Base-by-base conservation (phyloP, 2,888 invertebrate genomes). In the Lasius platythorax region DNA sequence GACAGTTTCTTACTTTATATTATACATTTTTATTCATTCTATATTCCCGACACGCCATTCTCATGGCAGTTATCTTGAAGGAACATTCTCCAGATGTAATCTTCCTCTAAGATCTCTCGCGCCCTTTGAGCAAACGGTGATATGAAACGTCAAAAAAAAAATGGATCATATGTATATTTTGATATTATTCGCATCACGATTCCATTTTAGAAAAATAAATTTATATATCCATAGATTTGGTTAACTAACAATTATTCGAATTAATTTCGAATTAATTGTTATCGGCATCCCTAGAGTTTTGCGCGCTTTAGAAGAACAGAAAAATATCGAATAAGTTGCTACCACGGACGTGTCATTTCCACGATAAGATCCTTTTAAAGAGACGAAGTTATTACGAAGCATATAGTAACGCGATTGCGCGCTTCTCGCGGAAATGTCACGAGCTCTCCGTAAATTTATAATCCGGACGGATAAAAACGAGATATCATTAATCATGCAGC, bases 371-470 rank as follows among this genome's bases (percentile, higher is more conserved):
- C 15, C 43, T 73, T 43, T 73, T 23, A 15, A 11, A 15, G 15
- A 68, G 40, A 33, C 46, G 12, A 78, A 56, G 23, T 33, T 79
- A 15, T 43, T 43, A 37, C 50, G 37, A 37, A 37, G 23, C 8
- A 67, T 33, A 37, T 23, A 43, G 43, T n/a, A 58, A 23, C n/a
- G 43, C 18, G 15, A 58, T 73, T 23, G 28, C 70, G 23, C 43
- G 53, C 43, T 43, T 61, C 8, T 46, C 58, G 43, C 79, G 58
- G 73, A 79, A 79, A 72, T 79, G 58, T 79, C 58, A 61, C 56
- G 43, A 58, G 58, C 73, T 73, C 73, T 73, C 40, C n/a, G 33
- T 79, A 46, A 79, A 61, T 79, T 79, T 43, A 61, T 79, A 79
- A 79, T 72, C 43, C 11, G 0, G 79, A 43, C 33, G n/a, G 67